Evolutionary conservation across 2,888 invertebrate genomes (phyloP), one percentile per base, ranked within the genome.

Genomic region (Ecliptopera silaceata): DNA sequence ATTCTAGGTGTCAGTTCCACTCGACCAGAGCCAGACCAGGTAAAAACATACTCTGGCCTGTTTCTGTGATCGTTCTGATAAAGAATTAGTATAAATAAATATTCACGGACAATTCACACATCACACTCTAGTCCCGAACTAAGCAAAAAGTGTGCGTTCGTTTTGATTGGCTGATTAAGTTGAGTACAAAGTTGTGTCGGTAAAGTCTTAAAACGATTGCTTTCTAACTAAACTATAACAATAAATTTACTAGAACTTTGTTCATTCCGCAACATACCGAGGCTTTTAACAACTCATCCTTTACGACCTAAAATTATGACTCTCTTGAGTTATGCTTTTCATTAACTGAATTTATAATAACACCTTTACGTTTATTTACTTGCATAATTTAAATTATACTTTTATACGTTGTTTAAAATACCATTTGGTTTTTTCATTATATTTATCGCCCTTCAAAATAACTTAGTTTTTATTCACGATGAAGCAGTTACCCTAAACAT

Each of bases 211-310:
- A 71, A 77, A 76, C 79, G 80, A 83, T 81, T 79, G 77, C 79
- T 73, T 77, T 79, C 80, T 78, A 77, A 80, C 78, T 76, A 77
- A 84, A 83, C 84, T 85, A 83, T 84, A 84, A 82, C 83, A 79
- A 82, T 86, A 85, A 85, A 86, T 86, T 82, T 74, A 64, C 64
- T 65, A 74, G 75, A 84, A 84, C 78, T 84, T 83, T 75, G 79
- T 79, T 76, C 76, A 66, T 71, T 74, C 72, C 72, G 69, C 76
- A 71, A 77, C 76, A 77, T 68, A 69, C 70, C 71, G 69, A 68
- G 67, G 70, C 75, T 77, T 81, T 84, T 79, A 80, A 80, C 79
- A 79, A 74, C 77, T 80, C 74, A 77, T 78, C 77, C 77, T 79
- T 81, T 79, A 80, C 72, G 66, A 58, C 62, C 44, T 62, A 64